Evolutionary conservation across 2,113 vertebrate species (phyloP), one percentile per base, ranked within the genome.

Genomic region (Menidia beryllina): DNA sequence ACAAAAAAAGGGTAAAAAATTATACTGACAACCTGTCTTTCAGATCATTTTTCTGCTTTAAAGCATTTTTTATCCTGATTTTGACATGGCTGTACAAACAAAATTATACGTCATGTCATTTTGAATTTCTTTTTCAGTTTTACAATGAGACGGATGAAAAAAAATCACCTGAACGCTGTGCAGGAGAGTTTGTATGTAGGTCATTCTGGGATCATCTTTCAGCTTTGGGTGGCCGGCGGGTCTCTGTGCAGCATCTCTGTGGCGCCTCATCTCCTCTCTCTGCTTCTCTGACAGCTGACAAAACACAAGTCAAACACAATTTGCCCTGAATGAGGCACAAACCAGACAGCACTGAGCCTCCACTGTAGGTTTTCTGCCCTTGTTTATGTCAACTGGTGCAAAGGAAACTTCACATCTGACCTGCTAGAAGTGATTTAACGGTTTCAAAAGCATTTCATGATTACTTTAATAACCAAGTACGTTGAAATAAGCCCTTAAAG

Each of bases 91-190:
- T n/a, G n/a, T n/a, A n/a, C n/a, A n/a, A n/a, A n/a, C n/a, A n/a
- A n/a, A n/a, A n/a, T n/a, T n/a, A n/a, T n/a, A n/a, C n/a, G n/a
- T n/a, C n/a, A n/a, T n/a, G n/a, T n/a, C n/a, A n/a, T n/a, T n/a
- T n/a, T n/a, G n/a, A n/a, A n/a, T n/a, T n/a, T n/a, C n/a, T n/a
- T 39, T 39, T 43, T 43, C 15, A 5, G 39, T 43, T 43, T 43
- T 3, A 36, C 50, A 30, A 25, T 3, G 19, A 5, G 11, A 54
- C 24, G 3, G 23, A 12, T 41, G 43, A 30, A 45, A 52, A n/a
- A n/a, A 64, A 14, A 20, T 81, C 82, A 93, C 92, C 92, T 91
- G 88, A 52, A 93, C 86, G 52, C 86, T 91, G 17, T 88, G 75
- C 13, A 91, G 80, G 64, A 93, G 75, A 7, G 65, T 76, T 59